Evolutionary conservation across 2,797 vertebrate species (phyloP).

Genomic region (Eurystomus glaucurus): DNA sequence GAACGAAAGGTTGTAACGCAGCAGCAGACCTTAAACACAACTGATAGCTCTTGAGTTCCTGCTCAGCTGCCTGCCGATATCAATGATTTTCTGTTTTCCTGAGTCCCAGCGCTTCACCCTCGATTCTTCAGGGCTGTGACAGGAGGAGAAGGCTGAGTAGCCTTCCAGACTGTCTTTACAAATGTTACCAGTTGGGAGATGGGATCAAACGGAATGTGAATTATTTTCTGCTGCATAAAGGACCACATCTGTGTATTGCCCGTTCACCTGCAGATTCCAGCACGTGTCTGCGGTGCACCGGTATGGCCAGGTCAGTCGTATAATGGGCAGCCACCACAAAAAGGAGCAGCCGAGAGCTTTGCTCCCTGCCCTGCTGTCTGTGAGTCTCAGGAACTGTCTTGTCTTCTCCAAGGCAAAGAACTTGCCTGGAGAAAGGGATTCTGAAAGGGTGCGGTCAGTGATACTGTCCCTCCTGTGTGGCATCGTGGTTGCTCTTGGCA

Average conservation of each 20-base stretch:
- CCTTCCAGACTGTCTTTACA: neutral
- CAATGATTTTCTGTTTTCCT: constrained; percentile 16
- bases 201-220: neutral
- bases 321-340: accelerated
- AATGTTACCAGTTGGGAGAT: neutral
- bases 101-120: neutral
- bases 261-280: neutral
- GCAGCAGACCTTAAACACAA: constrained; percentile 50
- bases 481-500: neutral
- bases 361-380: neutral
- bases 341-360: neutral
- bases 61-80: constrained; percentile 53
- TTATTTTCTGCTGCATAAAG: neutral
- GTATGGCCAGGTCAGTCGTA: accelerated
- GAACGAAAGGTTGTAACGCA: neutral
- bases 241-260: accelerated
- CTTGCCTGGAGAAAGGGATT: neutral
- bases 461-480: accelerated
- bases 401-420: neutral
- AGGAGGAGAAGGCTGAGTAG: neutral
- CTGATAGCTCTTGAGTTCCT: constrained; percentile 37
- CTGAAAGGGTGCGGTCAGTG: neutral
- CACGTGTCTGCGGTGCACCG: accelerated
- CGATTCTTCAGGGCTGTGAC: neutral
- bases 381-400: neutral